Base-by-base conservation (phyloP, 2,797 vertebrate genomes). In the Pterois miles region DNA sequence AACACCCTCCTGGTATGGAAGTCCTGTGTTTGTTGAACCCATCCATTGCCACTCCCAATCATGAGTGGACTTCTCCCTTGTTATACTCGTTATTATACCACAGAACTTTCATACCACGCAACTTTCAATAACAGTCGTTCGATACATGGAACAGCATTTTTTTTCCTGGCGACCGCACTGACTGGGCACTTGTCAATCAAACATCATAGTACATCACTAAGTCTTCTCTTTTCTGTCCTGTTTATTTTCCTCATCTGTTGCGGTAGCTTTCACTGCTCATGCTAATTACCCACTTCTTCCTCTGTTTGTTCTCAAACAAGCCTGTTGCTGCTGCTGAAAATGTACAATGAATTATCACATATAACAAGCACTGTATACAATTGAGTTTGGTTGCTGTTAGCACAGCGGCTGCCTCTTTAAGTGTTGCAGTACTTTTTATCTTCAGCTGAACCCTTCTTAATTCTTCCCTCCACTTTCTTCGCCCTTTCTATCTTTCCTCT, bases 301-400 rank as follows among this genome's bases (percentile, higher is more conserved):
- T 68, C 33, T 67, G 52, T 79, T 73, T 77, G 22, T 67, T 72
- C 40, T 54, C 60, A 78, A 80, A 75, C 59, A 38, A 83, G 31
- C 34, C 50, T 27, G 33, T 65, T 77, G 62, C 40, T 66, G 73
- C 71, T 52, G 54, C 65, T 43, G 36, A 22, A 72, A 75, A 77
- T 59, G n/a, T 60, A 22, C 10, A 60, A 40, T 82, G 38, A 82
- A 62, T 81, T 71, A 73, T 67, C 29, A 52, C 18, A 65, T 10
- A 33, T 54, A 54, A 16, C 22, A 0, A 20, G 38, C 18, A 46
- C 25, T 46, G 25, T 12, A 50, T 53, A 66, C 8, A 12, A 8
- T 60, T 78, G 72, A 56, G 36, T 82, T 74, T 73, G 14, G 53
- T 63, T 71, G 5, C 22, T 66, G 36, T 36, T 10, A 50, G 13